Evolutionary conservation across 2,888 invertebrate genomes (phyloP), one percentile per base, ranked within the genome.

Genomic region (Latrodectus elegans): DNA sequence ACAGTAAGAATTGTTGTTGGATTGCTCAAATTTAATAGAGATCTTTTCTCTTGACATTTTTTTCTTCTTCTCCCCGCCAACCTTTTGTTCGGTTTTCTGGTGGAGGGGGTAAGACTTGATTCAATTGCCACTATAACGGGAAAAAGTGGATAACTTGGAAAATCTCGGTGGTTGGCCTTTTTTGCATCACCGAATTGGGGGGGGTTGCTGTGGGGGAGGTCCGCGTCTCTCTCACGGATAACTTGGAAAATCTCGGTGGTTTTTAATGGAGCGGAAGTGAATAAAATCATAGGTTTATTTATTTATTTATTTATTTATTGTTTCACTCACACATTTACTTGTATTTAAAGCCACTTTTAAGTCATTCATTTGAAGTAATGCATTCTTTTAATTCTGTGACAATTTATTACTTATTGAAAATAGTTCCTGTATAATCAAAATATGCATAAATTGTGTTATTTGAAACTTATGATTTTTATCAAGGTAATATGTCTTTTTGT

Each of bases 11-110:
- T 86, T 86, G 86, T 81, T 81, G 76, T 86, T 76, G 80, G 76
- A 86, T 86, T 86, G 80, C 80, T 80, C 80, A 86, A 86, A 86
- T 86, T 86, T 86, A 86, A 86, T 86, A 86, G 86, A 86, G 76
- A 80, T 85, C 79, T 79, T 75, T 79, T 79, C 79, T 76, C 65
- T 72, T 26, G 80, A 80, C 67, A 52, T 76, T 86, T 86, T 76
- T 67, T 68, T 67, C 55, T n/a, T 52, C 17, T 26, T 74, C 67
- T n/a, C 53, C 60, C 64, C 71, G 38, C 71, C 64, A 38, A 72
- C 51, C 78, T 79, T 77, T 85, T 80, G 64, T 85, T 80, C 65
- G 70, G 68, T 85, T 79, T 85, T 55, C n/a, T 80, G 72, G 74
- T 38, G 75, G 26, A 55, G 55, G 12, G 38, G 71, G 83, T 65